Base-by-base conservation (phyloP, 2,113 vertebrate genomes). In the Electrona antarctica region DNA sequence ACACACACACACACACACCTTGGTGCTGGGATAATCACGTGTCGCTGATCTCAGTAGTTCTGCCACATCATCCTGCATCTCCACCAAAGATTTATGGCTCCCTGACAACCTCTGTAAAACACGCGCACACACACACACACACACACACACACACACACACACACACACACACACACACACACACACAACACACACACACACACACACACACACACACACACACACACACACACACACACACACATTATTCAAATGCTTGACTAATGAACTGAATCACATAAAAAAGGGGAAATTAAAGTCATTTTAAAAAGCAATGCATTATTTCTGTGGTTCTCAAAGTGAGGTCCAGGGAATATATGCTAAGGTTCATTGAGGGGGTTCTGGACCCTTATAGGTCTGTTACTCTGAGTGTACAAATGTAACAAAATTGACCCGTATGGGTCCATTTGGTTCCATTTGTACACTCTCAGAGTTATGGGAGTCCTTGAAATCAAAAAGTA, bases 61-160 rank as follows among this genome's bases (percentile, higher is more conserved):
- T 0, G 75, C 73, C 81, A 96, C 93, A 7, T 95, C 89, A 59
- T 97, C 97, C 78, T 98, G 97, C 96, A 98, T 98, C 91, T 98
- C 96, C 79, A 98, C 96, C 91, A 98, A 79, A 0, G 95, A 95
- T 85, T 97, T 96, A 92, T 98, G 97, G 80, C 97, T 96, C 70
- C 95, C 95, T 0, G 97, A 98, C 90, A 98, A 93, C 90, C 95
- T 97, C 97, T 98, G 83, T 29, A 78, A 52, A 49, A 68, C 12
- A 71, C 8, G 67, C 21, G 67, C 1, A 58, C 33, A 51, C 3
- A 59, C 6, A 55, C 49, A 45, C 2, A 50, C 14, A 72, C 12
- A 72, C 8, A 75, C 1, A 58, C 12, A 15, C 41, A 60, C 52
- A 33, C 64, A 63, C 58, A 52, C 29, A 54, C 65, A 51, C 67